phyloP scores from a whole-genome alignment of 2,797 vertebrate genomes.

The Okamejei kenojei region DNA sequence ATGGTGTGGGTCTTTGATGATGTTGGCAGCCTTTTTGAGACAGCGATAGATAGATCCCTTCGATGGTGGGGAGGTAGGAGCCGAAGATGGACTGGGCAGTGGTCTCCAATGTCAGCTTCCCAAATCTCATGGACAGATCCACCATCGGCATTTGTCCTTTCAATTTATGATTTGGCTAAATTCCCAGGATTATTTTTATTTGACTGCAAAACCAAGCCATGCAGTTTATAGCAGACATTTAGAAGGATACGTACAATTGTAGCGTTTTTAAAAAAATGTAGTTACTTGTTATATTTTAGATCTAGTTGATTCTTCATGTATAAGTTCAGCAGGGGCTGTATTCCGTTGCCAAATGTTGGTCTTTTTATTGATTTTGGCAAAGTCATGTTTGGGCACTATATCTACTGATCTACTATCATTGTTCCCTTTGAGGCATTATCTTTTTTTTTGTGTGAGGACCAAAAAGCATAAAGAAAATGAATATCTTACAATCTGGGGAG shows the following conservation, averaged over 20 bases:
- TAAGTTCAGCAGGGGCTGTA: neutral
- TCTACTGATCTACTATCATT: constrained; percentile 1
- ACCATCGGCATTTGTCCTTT: neutral
- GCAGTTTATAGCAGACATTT: neutral
- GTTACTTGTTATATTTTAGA: neutral
- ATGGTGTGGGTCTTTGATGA: no score
- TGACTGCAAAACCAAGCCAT: neutral
- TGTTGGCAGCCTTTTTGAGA: no score
- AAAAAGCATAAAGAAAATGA: neutral
- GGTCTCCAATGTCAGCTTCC: neutral
- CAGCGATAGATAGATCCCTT: neutral
- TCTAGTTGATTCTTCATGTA: neutral
- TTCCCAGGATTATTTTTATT: neutral
- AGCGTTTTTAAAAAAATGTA: no score
- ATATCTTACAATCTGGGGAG: neutral
- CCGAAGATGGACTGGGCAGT: neutral
- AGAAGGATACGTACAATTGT: neutral
- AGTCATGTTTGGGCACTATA: neutral
- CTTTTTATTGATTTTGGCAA: neutral
- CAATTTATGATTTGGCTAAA: neutral
- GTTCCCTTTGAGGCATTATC: neutral
- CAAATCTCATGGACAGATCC: neutral
- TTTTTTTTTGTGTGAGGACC: neutral
- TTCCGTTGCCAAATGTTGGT: neutral
- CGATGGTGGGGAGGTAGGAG: no score